Conservation (phyloP, 2,797 vertebrate genomes). For the Clamator glandarius region DNA sequence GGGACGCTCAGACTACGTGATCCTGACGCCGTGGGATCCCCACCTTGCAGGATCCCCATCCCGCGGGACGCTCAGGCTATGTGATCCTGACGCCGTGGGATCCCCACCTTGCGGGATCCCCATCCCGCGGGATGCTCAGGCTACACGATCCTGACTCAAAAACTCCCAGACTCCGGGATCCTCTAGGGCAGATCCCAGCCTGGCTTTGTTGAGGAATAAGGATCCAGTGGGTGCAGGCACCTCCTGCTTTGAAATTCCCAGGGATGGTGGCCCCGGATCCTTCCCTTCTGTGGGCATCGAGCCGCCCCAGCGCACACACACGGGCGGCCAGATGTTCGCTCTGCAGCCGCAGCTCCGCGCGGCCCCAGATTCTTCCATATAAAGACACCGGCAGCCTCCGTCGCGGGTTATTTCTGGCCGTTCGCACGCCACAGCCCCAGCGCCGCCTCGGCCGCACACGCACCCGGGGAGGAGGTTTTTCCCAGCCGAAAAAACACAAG, state of each 20-base stretch:
- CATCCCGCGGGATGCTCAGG: too few species aligned
- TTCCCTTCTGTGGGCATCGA: background rate
- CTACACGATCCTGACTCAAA: too few species aligned
- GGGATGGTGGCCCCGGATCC: background rate
- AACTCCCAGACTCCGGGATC: too few species aligned
- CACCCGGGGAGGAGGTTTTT: background rate
- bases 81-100: too few species aligned
- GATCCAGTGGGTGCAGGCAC: background rate
- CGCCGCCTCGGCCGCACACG: background rate
- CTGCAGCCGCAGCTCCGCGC: background rate
- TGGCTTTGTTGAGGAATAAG: background rate
- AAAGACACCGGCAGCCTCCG: background rate
- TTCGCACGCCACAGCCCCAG: background rate
- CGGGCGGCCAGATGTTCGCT: background rate
- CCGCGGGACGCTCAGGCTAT: too few species aligned
- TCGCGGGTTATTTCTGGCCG: background rate
- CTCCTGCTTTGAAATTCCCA: rapidly evolving
- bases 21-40: too few species aligned
- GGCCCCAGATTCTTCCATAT: background rate
- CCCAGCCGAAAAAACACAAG: rapidly evolving
- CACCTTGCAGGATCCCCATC: too few species aligned
- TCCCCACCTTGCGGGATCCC: too few species aligned
- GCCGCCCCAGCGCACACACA: background rate
- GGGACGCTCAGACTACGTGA: too few species aligned
- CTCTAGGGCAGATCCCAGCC: too few species aligned